These are phyloP conservation scores for Pelecanus crispus DNA, from an alignment of 2,113 vertebrate genomes.

Conservation along the genomic window DNA sequence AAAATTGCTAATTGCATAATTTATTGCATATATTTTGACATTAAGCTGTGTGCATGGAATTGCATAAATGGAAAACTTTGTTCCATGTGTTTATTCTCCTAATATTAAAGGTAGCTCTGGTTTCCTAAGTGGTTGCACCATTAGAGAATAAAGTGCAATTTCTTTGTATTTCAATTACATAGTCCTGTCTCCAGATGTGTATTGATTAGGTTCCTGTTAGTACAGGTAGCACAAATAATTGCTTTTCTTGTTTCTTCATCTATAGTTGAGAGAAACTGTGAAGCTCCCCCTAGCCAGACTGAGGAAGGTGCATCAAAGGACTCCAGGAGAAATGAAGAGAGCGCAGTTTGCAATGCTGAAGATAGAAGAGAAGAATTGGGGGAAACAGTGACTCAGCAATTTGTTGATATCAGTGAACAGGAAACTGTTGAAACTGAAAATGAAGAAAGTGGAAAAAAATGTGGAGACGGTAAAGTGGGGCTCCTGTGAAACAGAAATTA, in stretches of 20 bases:
- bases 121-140: not conserved
- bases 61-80: not conserved
- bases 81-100: not conserved
- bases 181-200: not conserved
- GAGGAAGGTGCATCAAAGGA: not conserved
- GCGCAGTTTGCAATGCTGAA: not conserved
- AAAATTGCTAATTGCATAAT: not conserved
- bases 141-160: not conserved
- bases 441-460: not conserved
- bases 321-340: not conserved
- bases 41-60: not conserved
- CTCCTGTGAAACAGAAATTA: not conserved
- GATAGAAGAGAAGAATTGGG: not conserved
- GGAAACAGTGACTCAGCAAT: not conserved
- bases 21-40: not conserved
- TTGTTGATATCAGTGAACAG: not conserved
- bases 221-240: not conserved
- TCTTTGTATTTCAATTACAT: not conserved
- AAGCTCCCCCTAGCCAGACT: not conserved
- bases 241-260: not conserved
- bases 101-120: not conserved
- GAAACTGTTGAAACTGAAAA: not conserved
- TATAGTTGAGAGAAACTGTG: not conserved
- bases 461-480: slow-evolving; percentile 12
- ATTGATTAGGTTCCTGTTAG: not conserved